These are phyloP conservation scores for Argyrosomus regius DNA, from an alignment of 2,797 vertebrate genomes.

Conservation along the genomic window DNA sequence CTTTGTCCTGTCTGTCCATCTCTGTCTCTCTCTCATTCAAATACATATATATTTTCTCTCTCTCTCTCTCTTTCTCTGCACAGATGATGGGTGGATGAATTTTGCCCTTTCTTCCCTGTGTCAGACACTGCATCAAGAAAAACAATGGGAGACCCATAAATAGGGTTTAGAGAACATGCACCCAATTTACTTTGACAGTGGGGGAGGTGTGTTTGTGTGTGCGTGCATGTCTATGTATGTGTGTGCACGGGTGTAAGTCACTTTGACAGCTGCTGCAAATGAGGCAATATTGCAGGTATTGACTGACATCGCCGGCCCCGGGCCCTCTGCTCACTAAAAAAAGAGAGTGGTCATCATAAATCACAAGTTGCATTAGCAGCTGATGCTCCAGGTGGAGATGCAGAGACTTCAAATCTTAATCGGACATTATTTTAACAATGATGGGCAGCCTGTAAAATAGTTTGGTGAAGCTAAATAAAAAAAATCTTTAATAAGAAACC, in stretches of 20 bases:
- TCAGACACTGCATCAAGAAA: slow-evolving; percentile 76
- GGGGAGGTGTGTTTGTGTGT: slow-evolving; percentile 50
- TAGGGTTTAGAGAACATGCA: slow-evolving; percentile 82
- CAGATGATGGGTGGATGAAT: slow-evolving; percentile 62
- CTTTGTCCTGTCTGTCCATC: slow-evolving; percentile 58
- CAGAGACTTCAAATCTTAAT: slow-evolving; percentile 3
- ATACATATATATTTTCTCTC: slow-evolving; percentile 10
- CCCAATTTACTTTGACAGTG: slow-evolving; percentile 79
- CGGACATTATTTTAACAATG: slow-evolving; percentile 1
- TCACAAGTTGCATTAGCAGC: slow-evolving; percentile 55
- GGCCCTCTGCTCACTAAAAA: slow-evolving; percentile 45
- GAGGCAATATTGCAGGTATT: slow-evolving; percentile 80
- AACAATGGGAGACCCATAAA: slow-evolving; percentile 79
- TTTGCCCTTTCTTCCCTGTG: slow-evolving; percentile 69
- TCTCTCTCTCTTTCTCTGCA: slow-evolving; percentile 7
- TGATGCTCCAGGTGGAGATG: slow-evolving; percentile 15
- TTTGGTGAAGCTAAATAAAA: background rate
- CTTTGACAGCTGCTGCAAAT: slow-evolving; percentile 80
- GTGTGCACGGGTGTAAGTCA: slow-evolving; percentile 64
- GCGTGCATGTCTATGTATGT: slow-evolving; percentile 17
- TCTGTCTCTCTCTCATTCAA: slow-evolving; percentile 25
- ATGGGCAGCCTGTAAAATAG: background rate
- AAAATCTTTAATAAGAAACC: background rate
- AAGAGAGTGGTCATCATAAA: slow-evolving; percentile 61
- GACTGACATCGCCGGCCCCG: slow-evolving; percentile 67